These are phyloP conservation scores for Meghimatium bilineatum DNA, from an alignment of 2,888 invertebrate species.

Conservation along the genomic window DNA sequence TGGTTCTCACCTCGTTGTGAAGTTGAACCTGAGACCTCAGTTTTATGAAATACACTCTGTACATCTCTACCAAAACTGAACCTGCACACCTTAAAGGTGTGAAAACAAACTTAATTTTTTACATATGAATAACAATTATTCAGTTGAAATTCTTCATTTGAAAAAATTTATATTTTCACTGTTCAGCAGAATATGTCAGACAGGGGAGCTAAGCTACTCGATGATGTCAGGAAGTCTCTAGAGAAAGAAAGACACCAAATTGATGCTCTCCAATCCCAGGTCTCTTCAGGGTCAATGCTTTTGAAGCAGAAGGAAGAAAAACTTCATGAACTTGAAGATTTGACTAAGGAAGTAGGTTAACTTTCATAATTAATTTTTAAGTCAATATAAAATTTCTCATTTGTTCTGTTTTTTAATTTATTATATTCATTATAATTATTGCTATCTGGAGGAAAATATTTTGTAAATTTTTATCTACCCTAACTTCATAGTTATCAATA, in stretches of 20 bases:
- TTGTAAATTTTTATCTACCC: too few relatives aligned
- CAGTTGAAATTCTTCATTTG: too few relatives aligned
- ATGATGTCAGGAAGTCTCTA: conserved; percentile 67
- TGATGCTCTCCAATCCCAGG: conserved; percentile 67
- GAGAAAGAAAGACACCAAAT: conserved; percentile 71
- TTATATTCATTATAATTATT: too few relatives aligned
- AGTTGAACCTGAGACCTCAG: too few relatives aligned
- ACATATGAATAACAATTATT: too few relatives aligned
- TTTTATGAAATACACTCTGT: too few relatives aligned
- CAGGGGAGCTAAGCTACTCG: conserved; percentile 59
- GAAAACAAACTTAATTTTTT: too few relatives aligned
- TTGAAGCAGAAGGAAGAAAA: conserved; percentile 72
- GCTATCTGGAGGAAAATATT: too few relatives aligned
- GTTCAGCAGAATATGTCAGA: conserved; percentile 41
- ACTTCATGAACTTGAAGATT: conserved; percentile 62
- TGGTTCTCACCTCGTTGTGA: too few relatives aligned
- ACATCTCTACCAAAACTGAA: too few relatives aligned
- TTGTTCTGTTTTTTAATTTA: background rate
- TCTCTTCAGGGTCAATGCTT: conserved; percentile 69
- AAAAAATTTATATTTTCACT: background rate
- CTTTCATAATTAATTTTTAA: background rate
- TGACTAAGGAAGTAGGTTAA: conserved; percentile 36
- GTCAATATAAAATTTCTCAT: background rate
- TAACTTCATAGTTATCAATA: too few relatives aligned
- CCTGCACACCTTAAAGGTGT: too few relatives aligned